Conservation (phyloP, 2,113 vertebrate genomes). For the Albula goreensis region DNA sequence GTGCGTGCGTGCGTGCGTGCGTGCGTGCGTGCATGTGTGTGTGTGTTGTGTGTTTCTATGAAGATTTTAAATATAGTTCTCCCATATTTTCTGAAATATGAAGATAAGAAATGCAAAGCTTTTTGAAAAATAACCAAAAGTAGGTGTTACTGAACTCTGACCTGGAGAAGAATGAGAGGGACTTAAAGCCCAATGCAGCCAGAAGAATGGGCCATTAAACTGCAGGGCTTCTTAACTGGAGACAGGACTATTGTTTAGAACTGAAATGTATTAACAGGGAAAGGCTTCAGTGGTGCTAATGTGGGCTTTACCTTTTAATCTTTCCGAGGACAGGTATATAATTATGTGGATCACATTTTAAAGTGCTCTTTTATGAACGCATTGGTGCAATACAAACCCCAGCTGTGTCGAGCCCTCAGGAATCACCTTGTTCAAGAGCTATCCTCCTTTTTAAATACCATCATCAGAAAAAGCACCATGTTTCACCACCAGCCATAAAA, state of each 20-base stretch:
- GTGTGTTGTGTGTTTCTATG: no score
- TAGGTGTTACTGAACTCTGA: neutral
- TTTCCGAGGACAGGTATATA: constrained; percentile 36
- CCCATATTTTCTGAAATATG: neutral
- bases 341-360: constrained; percentile 53
- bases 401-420: neutral
- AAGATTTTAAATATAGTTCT: no score
- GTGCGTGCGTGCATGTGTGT: neutral
- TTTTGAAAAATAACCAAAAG: constrained; percentile 1
- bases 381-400: constrained; percentile 46
- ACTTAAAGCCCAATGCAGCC: constrained; percentile 49
- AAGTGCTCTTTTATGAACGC: constrained; percentile 52
- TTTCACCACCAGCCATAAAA: neutral
- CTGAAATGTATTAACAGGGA: constrained; percentile 60
- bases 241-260: constrained; percentile 51
- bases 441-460: neutral
- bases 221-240: constrained; percentile 51
- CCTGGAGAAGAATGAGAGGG: neutral
- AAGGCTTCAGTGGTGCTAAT: constrained; percentile 49
- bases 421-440: neutral
- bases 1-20: neutral
- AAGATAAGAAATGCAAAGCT: neutral
- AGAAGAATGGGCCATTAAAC: constrained; percentile 64
- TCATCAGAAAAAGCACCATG: neutral
- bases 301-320: constrained; percentile 36